Conservation (phyloP, 2,113 vertebrate species). For the Hymenochirus boettgeri region DNA sequence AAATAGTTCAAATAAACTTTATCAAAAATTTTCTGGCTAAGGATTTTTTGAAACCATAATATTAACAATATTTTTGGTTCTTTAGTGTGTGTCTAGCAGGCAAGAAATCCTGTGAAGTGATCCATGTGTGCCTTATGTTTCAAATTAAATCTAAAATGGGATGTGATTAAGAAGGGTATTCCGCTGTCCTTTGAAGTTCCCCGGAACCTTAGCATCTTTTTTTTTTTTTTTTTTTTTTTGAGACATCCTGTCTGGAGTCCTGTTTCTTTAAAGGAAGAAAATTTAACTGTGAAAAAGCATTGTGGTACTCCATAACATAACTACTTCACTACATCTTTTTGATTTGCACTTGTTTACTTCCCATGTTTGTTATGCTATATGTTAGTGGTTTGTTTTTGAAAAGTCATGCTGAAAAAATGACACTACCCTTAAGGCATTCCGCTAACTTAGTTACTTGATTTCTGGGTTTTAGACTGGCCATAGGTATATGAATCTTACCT, state of each 20-base stretch:
- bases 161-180: constrained; percentile 14
- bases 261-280: constrained; percentile 1
- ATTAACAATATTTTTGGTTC: not conserved
- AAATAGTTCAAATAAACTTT: not conserved
- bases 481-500: no score
- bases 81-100: constrained; percentile 11
- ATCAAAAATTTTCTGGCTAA: not conserved
- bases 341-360: not conserved
- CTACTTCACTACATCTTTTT: not conserved
- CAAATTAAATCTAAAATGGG: constrained; percentile 7
- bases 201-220: constrained; percentile 5
- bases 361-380: no score
- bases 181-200: constrained; percentile 16
- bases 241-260: constrained; percentile 22
- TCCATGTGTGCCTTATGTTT: constrained; percentile 26
- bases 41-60: not conserved
- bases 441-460: no score
- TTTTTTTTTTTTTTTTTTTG: constrained; percentile 13
- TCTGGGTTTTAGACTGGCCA: no score
- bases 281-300: not conserved
- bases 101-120: constrained; percentile 6
- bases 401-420: no score
- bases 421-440: no score
- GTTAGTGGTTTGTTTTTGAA: no score
- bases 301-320: not conserved